These are phyloP conservation scores for Eleginops maclovinus DNA, from an alignment of 2,113 vertebrate genomes.

Conservation along the genomic window DNA sequence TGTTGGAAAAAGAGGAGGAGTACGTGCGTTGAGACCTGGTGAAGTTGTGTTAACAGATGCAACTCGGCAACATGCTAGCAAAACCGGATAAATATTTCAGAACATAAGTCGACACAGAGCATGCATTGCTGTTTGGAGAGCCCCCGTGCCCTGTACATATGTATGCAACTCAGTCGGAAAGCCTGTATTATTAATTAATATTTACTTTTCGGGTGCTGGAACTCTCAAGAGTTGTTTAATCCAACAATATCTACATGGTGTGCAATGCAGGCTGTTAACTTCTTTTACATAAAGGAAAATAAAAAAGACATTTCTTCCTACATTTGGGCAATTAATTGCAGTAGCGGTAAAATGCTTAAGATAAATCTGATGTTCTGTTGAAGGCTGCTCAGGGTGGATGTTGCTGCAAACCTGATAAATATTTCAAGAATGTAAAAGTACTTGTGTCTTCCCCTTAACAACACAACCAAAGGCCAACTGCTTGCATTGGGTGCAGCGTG, in stretches of 20 bases:
- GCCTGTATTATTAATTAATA: slow-evolving; percentile 70
- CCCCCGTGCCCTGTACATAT: slow-evolving; percentile 13
- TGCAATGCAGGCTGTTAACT: not conserved
- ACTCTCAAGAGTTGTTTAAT: slow-evolving; percentile 36
- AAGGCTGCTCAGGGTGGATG: slow-evolving; percentile 47
- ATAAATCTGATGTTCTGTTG: slow-evolving; percentile 42
- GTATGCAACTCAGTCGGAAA: slow-evolving; percentile 40
- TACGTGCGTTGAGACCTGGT: slow-evolving; percentile 23
- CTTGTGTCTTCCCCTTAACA: slow-evolving; percentile 42
- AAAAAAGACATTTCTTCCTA: not conserved
- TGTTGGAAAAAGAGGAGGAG: slow-evolving; percentile 6
- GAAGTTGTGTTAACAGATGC: slow-evolving; percentile 55
- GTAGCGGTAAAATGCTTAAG: not conserved
- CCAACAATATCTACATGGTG: slow-evolving; percentile 11
- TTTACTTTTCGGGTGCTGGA: slow-evolving; percentile 33
- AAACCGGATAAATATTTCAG: slow-evolving; percentile 74
- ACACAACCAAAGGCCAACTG: slow-evolving; percentile 14
- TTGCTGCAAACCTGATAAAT: slow-evolving; percentile 67
- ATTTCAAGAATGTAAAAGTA: slow-evolving; percentile 70
- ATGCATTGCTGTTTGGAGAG: slow-evolving; percentile 30
- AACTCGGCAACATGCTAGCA: slow-evolving; percentile 42
- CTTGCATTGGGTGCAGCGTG: not conserved
- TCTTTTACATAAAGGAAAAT: not conserved
- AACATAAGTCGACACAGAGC: slow-evolving; percentile 33
- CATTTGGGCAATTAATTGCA: too few relatives aligned